Evolutionary conservation across 1,140 invertebrate species (phyloP).

Genomic region (Hycleus cichorii): DNA sequence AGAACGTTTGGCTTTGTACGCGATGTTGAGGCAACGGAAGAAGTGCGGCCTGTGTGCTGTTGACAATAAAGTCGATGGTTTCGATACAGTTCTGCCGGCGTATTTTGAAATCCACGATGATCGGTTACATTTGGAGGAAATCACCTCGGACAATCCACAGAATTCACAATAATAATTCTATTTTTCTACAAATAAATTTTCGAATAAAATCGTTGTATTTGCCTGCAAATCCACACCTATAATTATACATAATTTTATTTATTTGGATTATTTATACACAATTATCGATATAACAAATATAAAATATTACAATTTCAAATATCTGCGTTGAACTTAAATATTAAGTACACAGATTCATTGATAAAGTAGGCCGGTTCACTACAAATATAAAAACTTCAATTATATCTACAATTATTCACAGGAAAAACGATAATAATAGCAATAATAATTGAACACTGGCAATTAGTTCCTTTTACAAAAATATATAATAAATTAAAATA

Average conservation of each 20-base stretch:
- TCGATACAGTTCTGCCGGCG: not conserved
- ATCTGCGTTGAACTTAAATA: conserved; percentile 15
- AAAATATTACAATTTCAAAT: not conserved
- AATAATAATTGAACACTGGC: too few species aligned
- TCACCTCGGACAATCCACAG: too few species aligned
- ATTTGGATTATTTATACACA: not conserved
- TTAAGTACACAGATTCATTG: conserved; percentile 17
- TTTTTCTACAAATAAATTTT: not conserved
- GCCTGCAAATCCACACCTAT: too few species aligned
- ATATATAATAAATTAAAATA: conserved; percentile 14
- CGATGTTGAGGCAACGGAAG: conserved; percentile 17
- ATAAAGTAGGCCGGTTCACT: conserved; percentile 23
- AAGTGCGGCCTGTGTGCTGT: conserved; percentile 25
- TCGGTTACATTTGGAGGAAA: conserved; percentile 8
- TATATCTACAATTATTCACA: conserved; percentile 2
- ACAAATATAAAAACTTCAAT: conserved; percentile 12
- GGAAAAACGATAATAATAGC: not conserved
- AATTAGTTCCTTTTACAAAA: conserved; percentile 12
- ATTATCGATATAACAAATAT: not conserved
- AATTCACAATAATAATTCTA: too few species aligned
- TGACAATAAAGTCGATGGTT: conserved; percentile 4
- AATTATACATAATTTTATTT: not conserved
- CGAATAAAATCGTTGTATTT: too few species aligned
- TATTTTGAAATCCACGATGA: not conserved
- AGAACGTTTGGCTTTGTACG: conserved; percentile 29